Conservation (phyloP, 2,888 invertebrate genomes). For the Sialis lutaria region DNA sequence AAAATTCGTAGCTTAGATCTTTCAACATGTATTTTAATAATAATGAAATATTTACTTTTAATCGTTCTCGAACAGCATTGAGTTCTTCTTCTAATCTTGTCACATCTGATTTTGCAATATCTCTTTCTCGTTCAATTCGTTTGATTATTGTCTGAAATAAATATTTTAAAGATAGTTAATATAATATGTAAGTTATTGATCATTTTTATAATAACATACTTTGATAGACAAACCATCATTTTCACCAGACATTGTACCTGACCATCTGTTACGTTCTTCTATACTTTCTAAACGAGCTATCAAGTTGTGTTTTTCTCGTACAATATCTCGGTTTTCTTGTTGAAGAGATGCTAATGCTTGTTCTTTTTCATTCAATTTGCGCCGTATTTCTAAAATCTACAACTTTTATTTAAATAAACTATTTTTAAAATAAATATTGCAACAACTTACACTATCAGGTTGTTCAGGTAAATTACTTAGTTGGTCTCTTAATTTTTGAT, state of each 20-base stretch:
- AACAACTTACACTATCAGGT: constrained; percentile 12
- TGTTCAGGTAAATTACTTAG: constrained; percentile 18
- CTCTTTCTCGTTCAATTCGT: constrained; percentile 32
- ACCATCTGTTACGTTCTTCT: constrained; percentile 9
- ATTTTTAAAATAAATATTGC: not conserved
- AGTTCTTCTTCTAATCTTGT: constrained; percentile 40
- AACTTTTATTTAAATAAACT: constrained; percentile 2
- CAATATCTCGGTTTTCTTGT: constrained; percentile 25
- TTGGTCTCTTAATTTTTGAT: constrained; percentile 24
- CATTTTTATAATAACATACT: constrained; percentile 11
- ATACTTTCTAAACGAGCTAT: constrained; percentile 22
- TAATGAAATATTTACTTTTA: constrained; percentile 25
- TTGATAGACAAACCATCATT: constrained; percentile 15
- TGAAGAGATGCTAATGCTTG: constrained; percentile 22
- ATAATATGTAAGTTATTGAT: not conserved
- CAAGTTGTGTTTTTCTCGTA: constrained; percentile 25
- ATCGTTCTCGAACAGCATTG: constrained; percentile 34
- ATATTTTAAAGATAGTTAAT: constrained; percentile 5
- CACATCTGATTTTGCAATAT: constrained; percentile 33
- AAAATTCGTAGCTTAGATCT: too few species aligned
- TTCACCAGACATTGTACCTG: constrained; percentile 10
- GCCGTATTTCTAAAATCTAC: constrained; percentile 10
- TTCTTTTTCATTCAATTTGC: constrained; percentile 25
- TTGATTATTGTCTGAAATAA: constrained; percentile 21
- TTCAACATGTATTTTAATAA: not conserved